These are phyloP conservation scores for Plebejus melissa DNA, from an alignment of 2,888 invertebrate genomes.

Conservation along the genomic window DNA sequence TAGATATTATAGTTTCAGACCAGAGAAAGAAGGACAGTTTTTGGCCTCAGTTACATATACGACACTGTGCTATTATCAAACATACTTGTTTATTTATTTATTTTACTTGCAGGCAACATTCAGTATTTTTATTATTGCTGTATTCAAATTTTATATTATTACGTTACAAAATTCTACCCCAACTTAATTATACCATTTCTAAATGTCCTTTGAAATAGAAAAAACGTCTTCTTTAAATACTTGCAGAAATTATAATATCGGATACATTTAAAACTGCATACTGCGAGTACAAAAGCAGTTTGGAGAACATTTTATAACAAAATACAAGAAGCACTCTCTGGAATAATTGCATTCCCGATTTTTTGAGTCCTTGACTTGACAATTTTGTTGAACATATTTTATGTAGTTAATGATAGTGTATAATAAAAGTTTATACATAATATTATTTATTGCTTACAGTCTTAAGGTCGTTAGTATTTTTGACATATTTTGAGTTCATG, in stretches of 20 bases:
- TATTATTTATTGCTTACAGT: too few species aligned
- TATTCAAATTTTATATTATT: too few species aligned
- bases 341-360: not conserved
- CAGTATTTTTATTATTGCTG: too few species aligned
- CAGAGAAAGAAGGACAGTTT: too few species aligned
- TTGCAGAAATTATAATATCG: not conserved
- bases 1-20: too few species aligned
- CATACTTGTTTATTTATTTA: too few species aligned
- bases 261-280: not conserved
- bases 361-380: not conserved
- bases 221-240: not conserved
- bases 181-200: not conserved
- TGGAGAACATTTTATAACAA: not conserved
- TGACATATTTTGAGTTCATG: too few species aligned
- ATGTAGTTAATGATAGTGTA: not conserved
- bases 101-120: too few species aligned
- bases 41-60: too few species aligned
- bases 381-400: not conserved
- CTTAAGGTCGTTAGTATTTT: too few species aligned
- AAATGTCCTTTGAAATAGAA: not conserved
- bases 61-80: too few species aligned
- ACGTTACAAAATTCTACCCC: not conserved
- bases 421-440: too few species aligned
- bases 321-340: not conserved
- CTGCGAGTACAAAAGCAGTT: not conserved